phyloP scores from a whole-genome alignment of 2,888 invertebrate species.

The Noctua fimbriata region DNA sequence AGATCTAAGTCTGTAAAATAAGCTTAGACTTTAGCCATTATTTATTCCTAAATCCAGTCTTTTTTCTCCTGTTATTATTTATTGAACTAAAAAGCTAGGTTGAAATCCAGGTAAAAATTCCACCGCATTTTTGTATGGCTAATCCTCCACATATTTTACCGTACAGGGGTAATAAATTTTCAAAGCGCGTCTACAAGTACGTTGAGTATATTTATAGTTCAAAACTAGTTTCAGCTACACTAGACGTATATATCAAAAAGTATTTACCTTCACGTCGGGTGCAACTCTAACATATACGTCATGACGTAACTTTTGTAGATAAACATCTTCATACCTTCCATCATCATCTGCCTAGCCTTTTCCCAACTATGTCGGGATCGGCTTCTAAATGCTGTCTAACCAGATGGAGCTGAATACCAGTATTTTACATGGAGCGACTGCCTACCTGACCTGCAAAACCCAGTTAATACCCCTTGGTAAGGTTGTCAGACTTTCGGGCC shows the following conservation, averaged over 20 bases:
- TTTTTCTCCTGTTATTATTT: constrained; percentile 20
- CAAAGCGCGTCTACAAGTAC: constrained; percentile 35
- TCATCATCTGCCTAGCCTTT: too few relatives aligned
- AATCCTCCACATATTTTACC: constrained; percentile 56
- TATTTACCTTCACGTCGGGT: constrained; percentile 22
- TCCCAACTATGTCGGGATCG: too few relatives aligned
- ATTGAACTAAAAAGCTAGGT: constrained; percentile 16
- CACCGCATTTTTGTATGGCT: constrained; percentile 45
- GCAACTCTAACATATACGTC: constrained; percentile 12
- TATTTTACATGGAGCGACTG: too few relatives aligned
- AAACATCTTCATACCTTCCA: neutral
- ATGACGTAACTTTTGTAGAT: neutral
- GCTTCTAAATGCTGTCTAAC: too few relatives aligned
- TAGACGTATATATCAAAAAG: constrained; percentile 45
- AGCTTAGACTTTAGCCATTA: neutral
- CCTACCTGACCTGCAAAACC: too few relatives aligned
- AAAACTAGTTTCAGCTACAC: constrained; percentile 52
- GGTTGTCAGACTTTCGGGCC: too few relatives aligned
- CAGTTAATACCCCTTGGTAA: too few relatives aligned
- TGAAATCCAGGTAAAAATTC: constrained; percentile 35
- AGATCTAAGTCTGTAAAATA: constrained; percentile 21
- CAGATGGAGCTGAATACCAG: too few relatives aligned
- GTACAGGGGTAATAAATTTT: constrained; percentile 56
- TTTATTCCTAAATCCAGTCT: neutral
- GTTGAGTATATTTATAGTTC: constrained; percentile 50